Evolutionary conservation across 2,797 vertebrate genomes (phyloP), one percentile per base, ranked within the genome.

Genomic region (Pseudomugil gertrudae): DNA sequence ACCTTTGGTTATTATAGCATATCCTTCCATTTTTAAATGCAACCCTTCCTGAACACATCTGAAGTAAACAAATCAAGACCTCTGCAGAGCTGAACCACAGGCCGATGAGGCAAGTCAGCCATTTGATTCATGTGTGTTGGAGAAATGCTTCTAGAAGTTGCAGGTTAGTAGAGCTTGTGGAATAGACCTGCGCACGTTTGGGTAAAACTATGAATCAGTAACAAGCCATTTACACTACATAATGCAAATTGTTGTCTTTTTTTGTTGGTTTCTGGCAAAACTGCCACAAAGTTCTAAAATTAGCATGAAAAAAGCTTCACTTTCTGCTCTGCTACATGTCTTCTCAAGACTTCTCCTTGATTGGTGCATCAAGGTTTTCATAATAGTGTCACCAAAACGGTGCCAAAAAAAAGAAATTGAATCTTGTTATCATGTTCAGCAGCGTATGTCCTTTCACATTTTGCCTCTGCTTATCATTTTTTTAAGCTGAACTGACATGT

Each of bases 391-490:
- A 48, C n/a, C 21, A 29, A 48, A 48, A 23, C 4, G 21, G n/a
- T 13, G n/a, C n/a, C 21, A 50, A 50, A 24, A 48, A 23, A 5
- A 10, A 13, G 47, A 24, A 26, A 24, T 50, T 50, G 4, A 50
- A 11, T 24, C 23, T 45, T 50, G 23, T 50, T 50, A 24, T 23
- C n/a, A 13, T 50, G 47, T 50, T 50, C 50, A 63, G 5, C 36
- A 65, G 27, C 63, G 26, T 13, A 51, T 13, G 45, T 32, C 57
- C 19, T 29, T 56, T 63, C 24, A 26, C 55, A 24, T 50, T 45
- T 9, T 27, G 29, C 29, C n/a, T 21, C 21, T 48, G 23, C 11
- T 75, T 21, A 8, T 63, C 35, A 21, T n/a, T 29, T 17, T 60
- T 24, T 36, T n/a, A 43, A 66, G 38, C 54, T 36, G 23, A 62